Conservation (phyloP, 2,113 vertebrate species). For the Pteruthius melanotis region DNA sequence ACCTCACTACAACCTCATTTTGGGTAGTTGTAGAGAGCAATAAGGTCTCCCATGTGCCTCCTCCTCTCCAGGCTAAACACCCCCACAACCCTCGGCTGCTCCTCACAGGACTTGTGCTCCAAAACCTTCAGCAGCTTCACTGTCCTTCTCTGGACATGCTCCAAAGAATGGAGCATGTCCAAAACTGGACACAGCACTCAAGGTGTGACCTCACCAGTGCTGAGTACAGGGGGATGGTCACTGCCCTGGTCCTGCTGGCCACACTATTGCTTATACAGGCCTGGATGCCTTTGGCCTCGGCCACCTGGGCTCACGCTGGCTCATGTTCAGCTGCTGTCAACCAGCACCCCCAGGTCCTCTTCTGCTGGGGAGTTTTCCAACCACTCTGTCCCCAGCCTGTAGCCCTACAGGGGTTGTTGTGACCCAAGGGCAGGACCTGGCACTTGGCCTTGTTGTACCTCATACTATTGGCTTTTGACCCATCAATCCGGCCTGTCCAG, state of each 20-base stretch:
- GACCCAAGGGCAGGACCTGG: not conserved
- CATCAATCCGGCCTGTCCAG: not conserved
- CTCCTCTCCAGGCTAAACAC: not conserved
- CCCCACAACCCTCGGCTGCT: not conserved
- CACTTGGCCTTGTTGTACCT: not conserved
- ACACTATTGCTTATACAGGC: not conserved
- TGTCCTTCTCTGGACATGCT: not conserved
- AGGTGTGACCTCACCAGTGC: not conserved
- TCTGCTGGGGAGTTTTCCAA: not conserved
- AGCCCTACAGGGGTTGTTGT: not conserved
- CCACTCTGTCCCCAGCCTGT: not conserved
- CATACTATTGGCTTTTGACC: not conserved
- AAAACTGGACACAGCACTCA: not conserved
- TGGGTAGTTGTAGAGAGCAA: not conserved
- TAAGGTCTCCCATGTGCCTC: not conserved
- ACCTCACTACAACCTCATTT: not conserved
- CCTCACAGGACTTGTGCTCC: not conserved
- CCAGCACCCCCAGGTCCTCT: not conserved
- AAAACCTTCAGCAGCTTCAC: not conserved
- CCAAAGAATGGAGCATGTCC: too few relatives aligned
- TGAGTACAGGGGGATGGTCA: fast-evolving
- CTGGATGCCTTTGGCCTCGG: not conserved
- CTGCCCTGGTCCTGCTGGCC: not conserved
- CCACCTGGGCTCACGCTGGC: not conserved
- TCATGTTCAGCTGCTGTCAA: not conserved